Evolutionary conservation across 2,113 vertebrate genomes (phyloP).

Genomic region (Columbina picui): DNA sequence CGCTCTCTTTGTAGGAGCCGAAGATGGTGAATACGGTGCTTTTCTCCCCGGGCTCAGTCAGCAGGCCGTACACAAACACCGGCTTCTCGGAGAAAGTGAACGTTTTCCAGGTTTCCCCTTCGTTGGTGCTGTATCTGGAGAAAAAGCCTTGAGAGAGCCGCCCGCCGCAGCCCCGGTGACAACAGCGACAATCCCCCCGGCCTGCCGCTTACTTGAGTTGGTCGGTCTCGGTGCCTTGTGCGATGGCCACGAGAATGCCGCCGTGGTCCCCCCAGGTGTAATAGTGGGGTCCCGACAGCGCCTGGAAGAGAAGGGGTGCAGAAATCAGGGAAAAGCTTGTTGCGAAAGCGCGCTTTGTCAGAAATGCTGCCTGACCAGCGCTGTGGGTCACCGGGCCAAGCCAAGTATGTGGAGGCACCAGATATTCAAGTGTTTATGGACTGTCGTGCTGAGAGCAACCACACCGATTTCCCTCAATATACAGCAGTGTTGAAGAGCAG

Average conservation of each 20-base stretch:
- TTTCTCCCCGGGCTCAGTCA: slow-evolving; percentile 95
- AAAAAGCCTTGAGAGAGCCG: not conserved
- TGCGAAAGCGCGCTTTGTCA: not conserved
- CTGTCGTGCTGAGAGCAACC: not conserved
- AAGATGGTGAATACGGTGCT: slow-evolving; percentile 98
- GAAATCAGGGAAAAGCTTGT: not conserved
- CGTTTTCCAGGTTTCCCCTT: slow-evolving; percentile 93
- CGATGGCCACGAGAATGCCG: slow-evolving; percentile 92
- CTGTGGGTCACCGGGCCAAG: not conserved
- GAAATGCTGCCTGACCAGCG: not conserved
- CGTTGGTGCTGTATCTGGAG: slow-evolving; percentile 92
- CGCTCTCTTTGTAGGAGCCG: slow-evolving; percentile 91
- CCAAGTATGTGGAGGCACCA: not conserved
- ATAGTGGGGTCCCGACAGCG: slow-evolving; percentile 92
- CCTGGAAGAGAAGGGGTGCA: slow-evolving; percentile 73
- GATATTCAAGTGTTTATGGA: not conserved
- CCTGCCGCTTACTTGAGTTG: slow-evolving; percentile 88
- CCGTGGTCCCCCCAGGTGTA: slow-evolving; percentile 98
- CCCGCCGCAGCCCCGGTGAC: not conserved
- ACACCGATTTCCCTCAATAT: not conserved
- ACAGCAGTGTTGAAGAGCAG: not conserved
- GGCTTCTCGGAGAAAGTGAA: slow-evolving; percentile 88
- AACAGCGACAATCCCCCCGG: not conserved
- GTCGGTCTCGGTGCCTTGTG: slow-evolving; percentile 87
- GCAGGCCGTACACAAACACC: slow-evolving; percentile 92